A percentile compares a stretch with the other conserved stretches of the same genome.
phyloP scores from a whole-genome alignment of 1,140 invertebrate genomes.

The Ylistrum balloti region DNA sequence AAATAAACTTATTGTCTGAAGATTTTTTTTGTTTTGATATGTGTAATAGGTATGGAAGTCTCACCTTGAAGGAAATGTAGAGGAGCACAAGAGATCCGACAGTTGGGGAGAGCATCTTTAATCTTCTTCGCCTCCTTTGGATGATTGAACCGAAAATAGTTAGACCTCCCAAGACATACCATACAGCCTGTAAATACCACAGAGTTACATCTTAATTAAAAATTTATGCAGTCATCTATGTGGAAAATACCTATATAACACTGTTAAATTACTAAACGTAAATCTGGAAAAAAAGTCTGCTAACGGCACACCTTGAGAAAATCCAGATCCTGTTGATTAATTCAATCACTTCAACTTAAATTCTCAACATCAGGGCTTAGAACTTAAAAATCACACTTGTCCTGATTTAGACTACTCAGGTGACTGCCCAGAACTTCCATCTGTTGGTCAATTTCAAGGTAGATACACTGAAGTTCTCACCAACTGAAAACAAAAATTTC shows the following conservation, averaged over 20 bases:
- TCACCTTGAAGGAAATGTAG: constrained; percentile 83
- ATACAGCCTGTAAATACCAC: constrained; percentile 87
- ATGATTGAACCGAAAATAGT: constrained; percentile 95
- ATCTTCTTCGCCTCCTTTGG: constrained; percentile 93
- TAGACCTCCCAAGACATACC: constrained; percentile 93
- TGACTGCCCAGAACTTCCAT: too few species aligned
- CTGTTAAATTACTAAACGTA: neutral
- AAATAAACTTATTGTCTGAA: too few species aligned
- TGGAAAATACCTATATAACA: neutral
- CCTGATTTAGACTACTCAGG: too few species aligned
- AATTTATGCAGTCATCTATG: neutral
- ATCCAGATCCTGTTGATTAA: too few species aligned
- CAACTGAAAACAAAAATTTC: too few species aligned
- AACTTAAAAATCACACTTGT: too few species aligned
- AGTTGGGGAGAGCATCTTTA: constrained; percentile 88
- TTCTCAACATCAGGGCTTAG: too few species aligned
- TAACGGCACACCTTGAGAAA: neutral
- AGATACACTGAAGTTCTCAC: too few species aligned
- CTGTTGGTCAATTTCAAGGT: too few species aligned
- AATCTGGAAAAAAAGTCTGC: neutral
- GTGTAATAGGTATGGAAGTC: constrained; percentile 46
- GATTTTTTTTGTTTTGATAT: too few species aligned
- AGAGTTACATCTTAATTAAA: constrained; percentile 9
- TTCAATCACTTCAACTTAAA: too few species aligned
- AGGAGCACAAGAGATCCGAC: constrained; percentile 90